Evolutionary conservation across 2,797 vertebrate species (phyloP).

Genomic region (Ptychobarbus kaznakovi): DNA sequence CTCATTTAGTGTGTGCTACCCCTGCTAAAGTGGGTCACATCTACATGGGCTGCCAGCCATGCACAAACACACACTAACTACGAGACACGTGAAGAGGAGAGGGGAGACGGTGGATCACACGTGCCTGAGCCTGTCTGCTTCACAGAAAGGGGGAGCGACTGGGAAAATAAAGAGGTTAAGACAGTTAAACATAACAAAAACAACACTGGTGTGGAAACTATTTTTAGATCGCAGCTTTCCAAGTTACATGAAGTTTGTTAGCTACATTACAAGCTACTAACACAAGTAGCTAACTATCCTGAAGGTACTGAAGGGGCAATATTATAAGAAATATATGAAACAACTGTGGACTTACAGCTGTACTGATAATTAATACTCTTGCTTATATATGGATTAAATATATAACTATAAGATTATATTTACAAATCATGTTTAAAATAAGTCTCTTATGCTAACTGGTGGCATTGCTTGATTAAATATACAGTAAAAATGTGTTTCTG

Average conservation of each 20-base stretch:
- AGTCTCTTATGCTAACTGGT: neutral
- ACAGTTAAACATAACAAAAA: neutral
- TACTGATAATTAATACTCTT: too few relatives aligned
- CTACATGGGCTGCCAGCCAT: slow-evolving; percentile 15
- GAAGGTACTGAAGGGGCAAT: neutral
- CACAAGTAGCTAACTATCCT: neutral
- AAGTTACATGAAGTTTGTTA: neutral
- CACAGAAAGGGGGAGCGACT: slow-evolving; percentile 18
- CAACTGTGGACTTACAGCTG: too few relatives aligned
- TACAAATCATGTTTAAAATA: too few relatives aligned
- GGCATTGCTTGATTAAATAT: neutral
- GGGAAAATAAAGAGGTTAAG: slow-evolving; percentile 16
- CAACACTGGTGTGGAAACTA: neutral
- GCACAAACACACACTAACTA: neutral
- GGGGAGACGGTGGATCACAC: slow-evolving; percentile 25
- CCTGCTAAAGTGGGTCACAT: slow-evolving; percentile 48
- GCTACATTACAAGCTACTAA: neutral
- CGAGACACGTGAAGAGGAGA: slow-evolving; percentile 14
- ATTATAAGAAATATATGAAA: neutral
- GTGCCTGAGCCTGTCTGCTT: slow-evolving; percentile 29
- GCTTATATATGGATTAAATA: too few relatives aligned
- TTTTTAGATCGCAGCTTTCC: neutral
- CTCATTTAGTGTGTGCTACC: slow-evolving; percentile 31
- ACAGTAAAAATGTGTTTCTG: neutral
- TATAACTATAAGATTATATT: neutral